Percentiles rank a stretch among this genome's conserved stretches.
Conservation (phyloP, 1,140 invertebrate species). For the Helicorthomorpha holstii region DNA sequence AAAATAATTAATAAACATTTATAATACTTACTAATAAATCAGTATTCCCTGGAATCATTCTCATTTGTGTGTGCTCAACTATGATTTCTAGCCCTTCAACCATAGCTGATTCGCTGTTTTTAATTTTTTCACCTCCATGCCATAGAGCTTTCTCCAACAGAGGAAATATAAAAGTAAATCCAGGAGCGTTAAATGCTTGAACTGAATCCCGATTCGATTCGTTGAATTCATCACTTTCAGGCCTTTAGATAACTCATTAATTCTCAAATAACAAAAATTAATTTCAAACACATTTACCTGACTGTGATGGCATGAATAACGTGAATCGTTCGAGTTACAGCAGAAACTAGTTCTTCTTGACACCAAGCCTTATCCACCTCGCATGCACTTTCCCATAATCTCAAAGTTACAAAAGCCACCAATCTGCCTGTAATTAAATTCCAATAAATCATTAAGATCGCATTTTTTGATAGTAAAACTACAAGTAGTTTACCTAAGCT, state of each 20-base stretch:
- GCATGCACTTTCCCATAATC: conserved; percentile 56
- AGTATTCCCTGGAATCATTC: conserved; percentile 23
- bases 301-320: conserved; percentile 36
- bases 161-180: conserved; percentile 67
- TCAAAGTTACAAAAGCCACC: conserved; percentile 47
- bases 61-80: conserved; percentile 46
- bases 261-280: background rate
- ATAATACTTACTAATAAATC: conserved; percentile 6
- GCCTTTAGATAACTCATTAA: background rate
- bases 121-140: conserved; percentile 16
- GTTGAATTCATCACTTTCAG: too few relatives aligned
- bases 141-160: conserved; percentile 49
- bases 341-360: conserved; percentile 42
- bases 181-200: conserved; percentile 30
- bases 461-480: background rate
- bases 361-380: conserved; percentile 59
- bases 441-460: background rate
- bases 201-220: background rate
- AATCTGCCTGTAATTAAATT: conserved; percentile 27
- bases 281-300: background rate
- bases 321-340: conserved; percentile 39
- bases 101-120: conserved; percentile 20
- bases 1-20: background rate
- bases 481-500: background rate
- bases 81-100: conserved; percentile 49